phyloP scores from a whole-genome alignment of 2,888 invertebrate species.

The Agrotis exclamationis region DNA sequence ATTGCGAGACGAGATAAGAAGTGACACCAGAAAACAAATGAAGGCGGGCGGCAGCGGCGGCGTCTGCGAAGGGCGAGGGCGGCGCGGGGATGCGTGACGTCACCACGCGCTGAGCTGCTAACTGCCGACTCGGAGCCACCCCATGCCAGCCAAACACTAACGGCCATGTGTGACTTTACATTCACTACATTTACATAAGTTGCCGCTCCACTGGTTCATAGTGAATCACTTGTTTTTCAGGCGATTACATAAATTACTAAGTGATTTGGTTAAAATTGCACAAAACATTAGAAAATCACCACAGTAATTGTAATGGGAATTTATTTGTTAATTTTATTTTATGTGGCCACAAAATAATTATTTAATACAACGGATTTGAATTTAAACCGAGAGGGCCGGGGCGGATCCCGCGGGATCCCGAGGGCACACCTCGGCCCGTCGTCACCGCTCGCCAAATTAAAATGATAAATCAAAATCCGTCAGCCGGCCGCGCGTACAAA shows the following conservation, averaged over 20 bases:
- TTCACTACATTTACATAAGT: conserved; percentile 64
- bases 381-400: conserved; percentile 80
- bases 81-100: conserved; percentile 80
- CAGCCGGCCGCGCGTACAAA: conserved; percentile 74
- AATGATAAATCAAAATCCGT: conserved; percentile 90
- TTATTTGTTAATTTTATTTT: conserved; percentile 73
- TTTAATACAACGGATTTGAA: conserved; percentile 83
- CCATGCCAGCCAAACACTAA: conserved; percentile 71
- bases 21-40: conserved; percentile 91
- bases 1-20: conserved; percentile 91
- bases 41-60: conserved; percentile 80
- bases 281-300: conserved; percentile 49
- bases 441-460: conserved; percentile 87
- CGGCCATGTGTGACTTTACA: conserved; percentile 68
- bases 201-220: conserved; percentile 60
- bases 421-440: conserved; percentile 81
- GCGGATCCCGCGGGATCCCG: conserved; percentile 75
- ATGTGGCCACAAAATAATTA: conserved; percentile 78
- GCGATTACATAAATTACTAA: conserved; percentile 44
- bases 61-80: conserved; percentile 66
- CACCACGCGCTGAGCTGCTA: conserved; percentile 74
- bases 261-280: conserved; percentile 34
- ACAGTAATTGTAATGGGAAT: conserved; percentile 56
- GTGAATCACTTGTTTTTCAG: conserved; percentile 51
- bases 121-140: conserved; percentile 66